Evolutionary conservation across 2,113 vertebrate genomes (phyloP).

Genomic region (Odocoileus virginianus): DNA sequence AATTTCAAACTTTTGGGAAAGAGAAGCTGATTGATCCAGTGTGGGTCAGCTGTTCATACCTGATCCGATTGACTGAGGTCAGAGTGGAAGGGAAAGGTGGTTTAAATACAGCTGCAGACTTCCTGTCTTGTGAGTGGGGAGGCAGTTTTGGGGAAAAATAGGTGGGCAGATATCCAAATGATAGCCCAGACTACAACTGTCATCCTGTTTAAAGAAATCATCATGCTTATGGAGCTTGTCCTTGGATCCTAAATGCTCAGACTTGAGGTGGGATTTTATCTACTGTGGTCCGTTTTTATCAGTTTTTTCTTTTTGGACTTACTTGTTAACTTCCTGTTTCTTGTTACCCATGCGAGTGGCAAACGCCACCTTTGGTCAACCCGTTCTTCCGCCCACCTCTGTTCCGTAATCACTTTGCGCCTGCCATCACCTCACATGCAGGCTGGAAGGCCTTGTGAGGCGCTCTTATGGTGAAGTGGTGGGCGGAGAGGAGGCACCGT

Average conservation of each 20-base stretch:
- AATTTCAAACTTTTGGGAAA: background rate
- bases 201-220: background rate
- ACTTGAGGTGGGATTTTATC: background rate
- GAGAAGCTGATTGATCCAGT: background rate
- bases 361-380: background rate
- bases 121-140: background rate
- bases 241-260: background rate
- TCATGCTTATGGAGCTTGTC: background rate
- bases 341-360: background rate
- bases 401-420: background rate
- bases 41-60: background rate
- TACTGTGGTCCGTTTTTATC: background rate
- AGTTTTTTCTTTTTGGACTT: background rate
- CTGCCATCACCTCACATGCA: background rate
- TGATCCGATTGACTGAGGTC: background rate
- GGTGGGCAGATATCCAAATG: background rate
- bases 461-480: background rate
- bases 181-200: background rate
- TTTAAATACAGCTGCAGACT: background rate
- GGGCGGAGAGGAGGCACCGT: background rate
- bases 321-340: background rate
- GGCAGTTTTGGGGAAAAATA: background rate
- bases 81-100: background rate
- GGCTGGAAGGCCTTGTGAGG: background rate
- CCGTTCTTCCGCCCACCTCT: background rate